phyloP scores from a whole-genome alignment of 2,113 vertebrate species.

The Oryctolagus cuniculus region DNA sequence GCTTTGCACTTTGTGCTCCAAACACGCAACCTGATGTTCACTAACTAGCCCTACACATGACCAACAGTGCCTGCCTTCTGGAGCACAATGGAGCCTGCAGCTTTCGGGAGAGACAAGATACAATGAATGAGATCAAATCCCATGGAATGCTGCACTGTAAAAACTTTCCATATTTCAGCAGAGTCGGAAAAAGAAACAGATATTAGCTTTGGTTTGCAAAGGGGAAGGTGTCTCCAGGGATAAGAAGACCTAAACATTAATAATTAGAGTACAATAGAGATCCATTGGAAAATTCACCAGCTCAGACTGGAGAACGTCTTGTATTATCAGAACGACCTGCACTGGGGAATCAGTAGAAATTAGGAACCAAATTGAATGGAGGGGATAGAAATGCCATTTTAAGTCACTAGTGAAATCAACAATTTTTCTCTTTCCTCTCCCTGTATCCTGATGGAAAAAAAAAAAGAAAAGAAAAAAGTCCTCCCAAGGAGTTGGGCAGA shows the following conservation, averaged over 20 bases:
- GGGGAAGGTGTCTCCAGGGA: background rate
- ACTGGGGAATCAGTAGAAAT: background rate
- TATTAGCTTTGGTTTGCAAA: background rate
- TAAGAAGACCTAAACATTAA: background rate
- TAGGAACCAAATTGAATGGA: background rate
- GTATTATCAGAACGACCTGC: background rate
- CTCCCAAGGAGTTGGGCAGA: constrained; percentile 9
- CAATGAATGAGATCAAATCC: background rate
- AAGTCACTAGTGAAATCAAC: constrained; percentile 64
- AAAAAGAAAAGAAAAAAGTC: constrained; percentile 31
- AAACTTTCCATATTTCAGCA: background rate
- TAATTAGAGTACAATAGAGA: constrained; percentile 23
- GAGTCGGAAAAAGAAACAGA: background rate
- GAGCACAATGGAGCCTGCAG: background rate
- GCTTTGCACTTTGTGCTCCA: constrained; percentile 13
- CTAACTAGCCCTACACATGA: background rate
- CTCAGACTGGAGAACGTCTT: background rate
- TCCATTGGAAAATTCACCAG: background rate
- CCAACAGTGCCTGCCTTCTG: background rate
- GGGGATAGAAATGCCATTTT: constrained; percentile 22
- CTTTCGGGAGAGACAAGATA: background rate
- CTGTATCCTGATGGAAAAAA: constrained; percentile 49
- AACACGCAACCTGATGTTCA: background rate
- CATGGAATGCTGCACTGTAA: background rate
- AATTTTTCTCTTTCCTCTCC: constrained; percentile 65